Base-by-base conservation (phyloP, 2,113 vertebrate species). In the Neotragus pygmaeus region DNA sequence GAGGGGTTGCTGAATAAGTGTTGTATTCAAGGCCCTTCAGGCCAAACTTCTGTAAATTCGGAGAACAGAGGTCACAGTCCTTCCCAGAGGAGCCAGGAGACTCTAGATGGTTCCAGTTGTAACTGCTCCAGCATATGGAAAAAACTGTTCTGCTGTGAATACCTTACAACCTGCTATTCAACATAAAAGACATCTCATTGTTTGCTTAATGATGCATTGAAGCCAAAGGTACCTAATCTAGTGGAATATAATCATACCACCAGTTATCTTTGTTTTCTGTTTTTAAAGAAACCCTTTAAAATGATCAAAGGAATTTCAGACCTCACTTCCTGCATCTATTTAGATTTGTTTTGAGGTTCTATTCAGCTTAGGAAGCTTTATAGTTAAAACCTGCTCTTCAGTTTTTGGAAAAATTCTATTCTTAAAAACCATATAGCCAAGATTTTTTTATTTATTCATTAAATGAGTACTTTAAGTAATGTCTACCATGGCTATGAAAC, bases 251-350 rank as follows among this genome's bases (percentile, higher is more conserved):
- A 73, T 86, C 39, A 58, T 17, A 55, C 53, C 14, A 70, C 85
- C 60, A 62, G 5, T 93, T 91, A 77, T 57, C 87, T 95, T 89
- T 85, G 27, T 88, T 92, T 86, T 73, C 55, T 91, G 0, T 84
- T 94, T 96, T 91, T 85, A 91, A 93, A 97, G 91, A 90, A 94
- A 14, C 53, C 28, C 27, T 93, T 97, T 87, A 82, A 92, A 92
- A 45, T 96, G 57, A 89, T 90, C 77, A 88, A 53, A 91, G 30
- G 62, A 83, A 91, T 58, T 95, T 96, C 81, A 90, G 30, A 85
- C 53, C 9, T 93, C 36, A 36, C 51, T 95, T 96, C 17, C 33
- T 89, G 43, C 27, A 15, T 55, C 91, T 93, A 28, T 66, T n/a
- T 80, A 94, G 39, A 64, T 90, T 36, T 80, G 8, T 89, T 92